A percentile compares a stretch with the other conserved stretches of the same genome.
These are phyloP conservation scores for Hyposoter didymator DNA, from an alignment of 2,888 invertebrate species.

Conservation along the genomic window DNA sequence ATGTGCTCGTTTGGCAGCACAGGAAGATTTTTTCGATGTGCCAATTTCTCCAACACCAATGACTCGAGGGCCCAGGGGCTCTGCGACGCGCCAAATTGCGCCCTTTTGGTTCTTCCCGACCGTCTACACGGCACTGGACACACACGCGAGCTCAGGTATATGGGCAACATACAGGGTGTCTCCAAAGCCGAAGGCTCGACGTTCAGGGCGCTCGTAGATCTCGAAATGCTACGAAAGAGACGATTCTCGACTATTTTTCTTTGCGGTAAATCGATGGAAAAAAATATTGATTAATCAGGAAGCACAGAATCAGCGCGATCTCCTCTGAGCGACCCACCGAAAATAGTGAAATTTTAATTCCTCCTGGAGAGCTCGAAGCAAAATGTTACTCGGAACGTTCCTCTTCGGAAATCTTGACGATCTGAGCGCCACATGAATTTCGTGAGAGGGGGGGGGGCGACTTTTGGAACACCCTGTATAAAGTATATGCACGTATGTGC, in stretches of 20 bases:
- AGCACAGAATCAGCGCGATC: neutral
- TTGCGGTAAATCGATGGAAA: neutral
- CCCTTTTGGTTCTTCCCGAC: slow-evolving; percentile 10
- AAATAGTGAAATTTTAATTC: neutral
- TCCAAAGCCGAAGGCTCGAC: neutral
- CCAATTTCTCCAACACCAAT: neutral
- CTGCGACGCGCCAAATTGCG: slow-evolving; percentile 15
- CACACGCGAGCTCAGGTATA: slow-evolving; percentile 29
- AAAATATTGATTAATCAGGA: neutral
- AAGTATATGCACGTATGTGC: slow-evolving; percentile 59
- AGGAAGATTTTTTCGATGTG: neutral
- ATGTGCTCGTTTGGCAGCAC: neutral
- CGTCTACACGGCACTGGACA: slow-evolving; percentile 9
- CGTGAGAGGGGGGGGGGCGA: neutral
- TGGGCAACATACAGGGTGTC: slow-evolving; percentile 55
- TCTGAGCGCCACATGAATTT: neutral
- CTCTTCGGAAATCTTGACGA: neutral
- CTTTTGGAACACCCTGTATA: neutral
- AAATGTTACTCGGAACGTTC: neutral
- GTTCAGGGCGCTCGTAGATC: neutral
- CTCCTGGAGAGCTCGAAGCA: neutral
- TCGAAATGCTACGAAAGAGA: neutral
- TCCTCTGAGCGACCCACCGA: neutral
- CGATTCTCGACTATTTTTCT: neutral
- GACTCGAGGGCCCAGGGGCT: neutral